Conservation (phyloP, 2,888 invertebrate genomes). For the Schizotus pectinicornis region DNA sequence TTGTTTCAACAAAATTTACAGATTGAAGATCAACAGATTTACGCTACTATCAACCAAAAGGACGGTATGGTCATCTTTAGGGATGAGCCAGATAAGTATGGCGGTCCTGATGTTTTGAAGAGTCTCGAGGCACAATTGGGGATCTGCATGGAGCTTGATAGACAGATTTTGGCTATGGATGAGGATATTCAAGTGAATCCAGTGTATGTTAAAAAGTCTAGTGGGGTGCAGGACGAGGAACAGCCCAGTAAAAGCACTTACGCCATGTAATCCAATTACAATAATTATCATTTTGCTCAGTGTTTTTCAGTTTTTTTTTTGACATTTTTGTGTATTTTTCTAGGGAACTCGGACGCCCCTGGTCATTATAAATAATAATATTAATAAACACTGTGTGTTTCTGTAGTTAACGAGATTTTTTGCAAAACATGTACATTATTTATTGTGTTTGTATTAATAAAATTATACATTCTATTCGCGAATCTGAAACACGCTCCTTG, state of each 20-base stretch:
- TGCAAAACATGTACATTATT: constrained; percentile 20
- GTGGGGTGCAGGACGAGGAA: constrained; percentile 57
- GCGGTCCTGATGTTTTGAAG: constrained; percentile 86
- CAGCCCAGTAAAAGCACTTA: constrained; percentile 58
- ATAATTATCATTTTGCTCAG: constrained; percentile 4
- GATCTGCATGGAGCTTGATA: constrained; percentile 85
- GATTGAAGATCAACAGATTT: constrained; percentile 97
- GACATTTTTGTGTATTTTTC: constrained; percentile 15
- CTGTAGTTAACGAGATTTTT: constrained; percentile 13
- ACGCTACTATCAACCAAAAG: constrained; percentile 95
- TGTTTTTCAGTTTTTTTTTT: constrained; percentile 13
- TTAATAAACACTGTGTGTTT: constrained; percentile 24
- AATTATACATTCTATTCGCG: constrained; percentile 17
- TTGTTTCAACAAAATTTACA: constrained; percentile 51
- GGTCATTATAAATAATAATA: no score
- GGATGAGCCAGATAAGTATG: constrained; percentile 94
- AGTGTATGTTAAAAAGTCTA: constrained; percentile 63
- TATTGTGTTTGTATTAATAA: constrained; percentile 19
- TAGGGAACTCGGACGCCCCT: background rate
- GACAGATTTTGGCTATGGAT: constrained; percentile 90
- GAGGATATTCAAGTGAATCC: constrained; percentile 94
- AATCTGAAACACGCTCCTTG: no score
- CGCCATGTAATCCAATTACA: constrained; percentile 51
- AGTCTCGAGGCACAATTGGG: constrained; percentile 86
- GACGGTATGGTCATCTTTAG: constrained; percentile 98